Conservation (phyloP, 2,797 vertebrate species). For the Crax fasciolata region DNA sequence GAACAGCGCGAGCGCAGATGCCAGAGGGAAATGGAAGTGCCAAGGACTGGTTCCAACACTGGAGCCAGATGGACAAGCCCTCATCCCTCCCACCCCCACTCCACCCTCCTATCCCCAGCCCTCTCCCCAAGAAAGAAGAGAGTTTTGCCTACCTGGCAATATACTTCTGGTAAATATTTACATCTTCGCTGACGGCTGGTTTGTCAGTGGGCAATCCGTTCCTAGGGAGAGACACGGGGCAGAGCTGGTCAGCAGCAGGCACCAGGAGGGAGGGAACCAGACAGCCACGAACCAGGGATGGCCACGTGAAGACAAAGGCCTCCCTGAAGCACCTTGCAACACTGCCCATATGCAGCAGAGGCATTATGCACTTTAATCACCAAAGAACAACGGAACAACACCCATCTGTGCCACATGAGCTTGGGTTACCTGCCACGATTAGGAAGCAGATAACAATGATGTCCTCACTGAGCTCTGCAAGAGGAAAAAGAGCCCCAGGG, state of each 20-base stretch:
- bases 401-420: not conserved
- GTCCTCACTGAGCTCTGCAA: not conserved
- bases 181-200: conserved; percentile 93
- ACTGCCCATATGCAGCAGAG: not conserved
- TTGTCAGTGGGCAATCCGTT: conserved; percentile 99
- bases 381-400: not conserved
- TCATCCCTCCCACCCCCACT: not conserved
- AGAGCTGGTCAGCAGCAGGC: conserved; percentile 78
- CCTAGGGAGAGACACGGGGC: conserved; percentile 88
- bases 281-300: not conserved
- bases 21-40: conserved; percentile 51
- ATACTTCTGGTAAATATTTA: conserved; percentile 99
- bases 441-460: not conserved
- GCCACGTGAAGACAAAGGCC: not conserved
- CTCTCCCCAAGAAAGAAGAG: conserved; percentile 64
- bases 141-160: conserved; percentile 97
- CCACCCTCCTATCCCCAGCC: conserved; percentile 9
- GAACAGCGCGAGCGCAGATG: conserved; percentile 34
- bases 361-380: not conserved
- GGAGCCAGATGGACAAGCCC: not conserved
- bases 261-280: not conserved
- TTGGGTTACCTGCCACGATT: not conserved
- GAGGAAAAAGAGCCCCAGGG: not conserved
- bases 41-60: conserved; percentile 17
- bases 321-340: not conserved